Percentiles rank a stretch among this genome's conserved stretches.
Conservation (phyloP, 1,140 invertebrate species). For the Galleria mellonella region DNA sequence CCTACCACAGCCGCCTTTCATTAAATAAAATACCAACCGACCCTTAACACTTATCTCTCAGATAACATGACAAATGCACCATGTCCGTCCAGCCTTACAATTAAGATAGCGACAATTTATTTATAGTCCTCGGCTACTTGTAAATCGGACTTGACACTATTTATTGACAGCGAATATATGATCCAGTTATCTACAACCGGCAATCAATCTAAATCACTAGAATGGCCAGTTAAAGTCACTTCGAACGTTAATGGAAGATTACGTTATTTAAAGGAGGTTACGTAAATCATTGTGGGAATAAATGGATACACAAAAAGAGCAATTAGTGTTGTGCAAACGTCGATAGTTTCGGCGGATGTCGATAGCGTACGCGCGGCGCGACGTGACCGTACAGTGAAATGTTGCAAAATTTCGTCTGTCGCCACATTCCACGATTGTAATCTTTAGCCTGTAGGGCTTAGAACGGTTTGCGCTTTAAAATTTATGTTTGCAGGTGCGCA, state of each 20-base stretch:
- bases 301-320: constrained; percentile 52
- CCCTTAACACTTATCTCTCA: constrained; percentile 35
- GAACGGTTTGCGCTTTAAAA: background rate
- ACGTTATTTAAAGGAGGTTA: constrained; percentile 38
- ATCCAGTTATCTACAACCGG: constrained; percentile 3
- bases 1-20: constrained; percentile 14
- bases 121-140: too few species aligned
- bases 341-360: constrained; percentile 65
- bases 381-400: constrained; percentile 58
- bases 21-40: constrained; percentile 52
- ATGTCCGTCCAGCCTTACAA: constrained; percentile 11
- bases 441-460: constrained; percentile 11
- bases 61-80: constrained; percentile 44
- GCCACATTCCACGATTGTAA: constrained; percentile 6
- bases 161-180: too few species aligned
- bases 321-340: constrained; percentile 61
- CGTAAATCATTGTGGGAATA: constrained; percentile 63
- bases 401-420: constrained; percentile 19
- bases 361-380: constrained; percentile 56
- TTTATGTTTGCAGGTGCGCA: constrained; percentile 21
- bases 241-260: constrained; percentile 56
- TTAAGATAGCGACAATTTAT: background rate
- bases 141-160: too few species aligned
- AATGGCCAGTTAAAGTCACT: constrained; percentile 50
- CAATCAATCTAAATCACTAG: constrained; percentile 57